Evolutionary conservation across 2,113 vertebrate species (phyloP), one percentile per base, ranked within the genome.

Genomic region (Rhea americana): DNA sequence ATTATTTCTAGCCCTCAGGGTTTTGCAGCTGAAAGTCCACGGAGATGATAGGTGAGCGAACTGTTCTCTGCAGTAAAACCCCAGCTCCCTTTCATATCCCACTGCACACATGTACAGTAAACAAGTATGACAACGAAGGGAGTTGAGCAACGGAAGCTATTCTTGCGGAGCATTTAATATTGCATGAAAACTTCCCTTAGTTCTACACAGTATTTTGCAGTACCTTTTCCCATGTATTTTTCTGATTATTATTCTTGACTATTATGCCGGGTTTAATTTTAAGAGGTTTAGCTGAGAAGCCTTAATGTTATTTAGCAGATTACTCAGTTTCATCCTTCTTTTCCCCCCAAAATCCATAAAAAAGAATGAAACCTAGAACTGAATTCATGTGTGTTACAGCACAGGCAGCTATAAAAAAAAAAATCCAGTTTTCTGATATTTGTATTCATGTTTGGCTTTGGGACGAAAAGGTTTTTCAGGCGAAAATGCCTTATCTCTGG

Each of bases 101-200:
- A 4, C 11, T 2, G 26, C 1, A 5, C 35, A 37, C 41, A 5
- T 1, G 1, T 28, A 4, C 10, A 19, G 37, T 35, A 28, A 76
- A 41, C 66, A 71, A 11, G 71, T 17, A 1, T 5, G 37, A 17
- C 16, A 47, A n/a, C 17, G 20, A 18, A 75, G n/a, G 16, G 7
- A 3, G 22, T 14, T 43, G 58, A 71, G 55, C 16, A 22, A n/a
- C 55, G 13, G 26, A 7, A 41, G 2, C 3, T 15, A 4, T 10
- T 18, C 17, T 43, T 32, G 50, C 45, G 66, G n/a, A 9, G 30
- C 6, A 5, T 43, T 84, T 37, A 45, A 80, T 51, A 62, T 28
- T 28, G 25, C 55, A 17, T 24, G 55, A 74, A 74, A 56, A 50
- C 26, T 51, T 39, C n/a, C 26, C 67, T 19, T 32, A 6, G 11